Evolutionary conservation across 2,113 vertebrate genomes (phyloP).

Genomic region (Pomatorhinus ruficollis): DNA sequence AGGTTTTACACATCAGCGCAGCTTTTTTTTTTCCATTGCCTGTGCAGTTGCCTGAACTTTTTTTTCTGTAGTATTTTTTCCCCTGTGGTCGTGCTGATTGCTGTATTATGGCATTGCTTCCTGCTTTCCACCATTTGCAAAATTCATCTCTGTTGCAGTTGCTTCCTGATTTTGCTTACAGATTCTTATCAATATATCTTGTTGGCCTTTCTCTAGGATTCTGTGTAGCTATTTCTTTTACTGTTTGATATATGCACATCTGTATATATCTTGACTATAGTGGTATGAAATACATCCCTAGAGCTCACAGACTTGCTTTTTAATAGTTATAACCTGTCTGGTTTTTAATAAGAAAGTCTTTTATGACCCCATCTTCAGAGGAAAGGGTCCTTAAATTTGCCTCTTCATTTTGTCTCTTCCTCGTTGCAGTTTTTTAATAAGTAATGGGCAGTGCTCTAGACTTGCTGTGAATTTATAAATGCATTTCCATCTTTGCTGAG

Average conservation of each 20-base stretch:
- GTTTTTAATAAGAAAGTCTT: constrained; percentile 41
- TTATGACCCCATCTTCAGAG: neutral
- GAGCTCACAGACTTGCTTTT: neutral
- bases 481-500: neutral
- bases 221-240: neutral
- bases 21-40: neutral
- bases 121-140: neutral
- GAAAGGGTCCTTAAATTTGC: constrained; percentile 2
- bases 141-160: neutral
- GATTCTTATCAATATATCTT: neutral
- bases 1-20: neutral
- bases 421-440: neutral
- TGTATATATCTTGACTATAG: neutral
- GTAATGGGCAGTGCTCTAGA: neutral
- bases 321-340: constrained; percentile 7
- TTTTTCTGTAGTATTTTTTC: neutral
- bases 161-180: neutral
- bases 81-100: neutral
- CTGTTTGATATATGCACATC: neutral
- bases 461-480: neutral
- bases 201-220: neutral
- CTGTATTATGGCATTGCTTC: neutral
- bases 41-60: neutral
- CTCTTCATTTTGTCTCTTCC: neutral
- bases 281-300: neutral